Conservation (phyloP, 2,888 invertebrate species). For the Sinelater perroti region DNA sequence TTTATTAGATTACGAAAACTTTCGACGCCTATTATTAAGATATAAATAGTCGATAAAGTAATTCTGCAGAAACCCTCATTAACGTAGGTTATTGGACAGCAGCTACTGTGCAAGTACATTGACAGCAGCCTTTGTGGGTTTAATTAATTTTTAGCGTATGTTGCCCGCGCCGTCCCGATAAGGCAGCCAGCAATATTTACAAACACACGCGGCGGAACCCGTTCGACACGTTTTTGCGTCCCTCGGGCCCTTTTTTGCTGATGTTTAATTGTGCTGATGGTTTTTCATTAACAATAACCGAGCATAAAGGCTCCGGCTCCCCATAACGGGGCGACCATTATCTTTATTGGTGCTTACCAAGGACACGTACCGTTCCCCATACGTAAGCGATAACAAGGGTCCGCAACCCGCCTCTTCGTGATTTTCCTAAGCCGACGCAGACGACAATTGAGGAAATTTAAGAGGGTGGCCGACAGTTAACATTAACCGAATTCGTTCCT, state of each 20-base stretch:
- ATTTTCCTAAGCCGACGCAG: slow-evolving; percentile 32
- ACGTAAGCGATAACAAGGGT: slow-evolving; percentile 35
- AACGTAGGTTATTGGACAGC: too few relatives aligned
- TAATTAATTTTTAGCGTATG: too few relatives aligned
- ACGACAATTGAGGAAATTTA: slow-evolving; percentile 35
- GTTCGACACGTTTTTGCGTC: neutral
- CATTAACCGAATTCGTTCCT: slow-evolving; percentile 30
- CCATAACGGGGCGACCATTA: slow-evolving; percentile 22
- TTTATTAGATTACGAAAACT: too few relatives aligned
- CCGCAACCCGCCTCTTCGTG: slow-evolving; percentile 31
- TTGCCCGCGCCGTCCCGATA: too few relatives aligned
- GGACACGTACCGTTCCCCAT: slow-evolving; percentile 26
- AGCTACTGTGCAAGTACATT: too few relatives aligned
- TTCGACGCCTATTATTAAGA: too few relatives aligned
- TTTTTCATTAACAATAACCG: slow-evolving; percentile 16
- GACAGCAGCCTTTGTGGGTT: too few relatives aligned
- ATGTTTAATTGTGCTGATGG: neutral
- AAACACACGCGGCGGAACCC: too few relatives aligned
- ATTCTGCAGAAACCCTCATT: too few relatives aligned
- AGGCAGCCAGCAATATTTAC: too few relatives aligned
- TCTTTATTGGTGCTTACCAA: slow-evolving; percentile 28
- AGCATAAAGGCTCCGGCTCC: neutral
- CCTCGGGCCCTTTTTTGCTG: neutral
- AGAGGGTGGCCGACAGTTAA: slow-evolving; percentile 32
- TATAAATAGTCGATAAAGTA: too few relatives aligned